Conservation (phyloP, 2,888 invertebrate species). For the Zaprionus bogoriensis region DNA sequence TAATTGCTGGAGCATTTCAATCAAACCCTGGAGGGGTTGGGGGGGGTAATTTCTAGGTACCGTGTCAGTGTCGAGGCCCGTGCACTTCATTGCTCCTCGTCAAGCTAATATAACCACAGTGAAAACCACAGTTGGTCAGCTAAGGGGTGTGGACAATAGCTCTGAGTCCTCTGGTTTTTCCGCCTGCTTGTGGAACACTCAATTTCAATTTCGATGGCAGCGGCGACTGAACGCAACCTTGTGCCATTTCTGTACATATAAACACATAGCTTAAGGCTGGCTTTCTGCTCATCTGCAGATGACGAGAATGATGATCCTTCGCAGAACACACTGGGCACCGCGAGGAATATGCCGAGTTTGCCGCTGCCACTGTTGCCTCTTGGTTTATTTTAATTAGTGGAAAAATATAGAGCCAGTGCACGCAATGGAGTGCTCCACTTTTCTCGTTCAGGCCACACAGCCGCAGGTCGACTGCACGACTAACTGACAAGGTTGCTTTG, state of each 20-base stretch:
- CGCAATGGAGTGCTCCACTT: constrained; percentile 70
- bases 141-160: constrained; percentile 13
- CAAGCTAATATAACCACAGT: constrained; percentile 30
- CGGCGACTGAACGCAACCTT: constrained; percentile 55
- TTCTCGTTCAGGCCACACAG: constrained; percentile 60
- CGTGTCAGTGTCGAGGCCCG: not conserved
- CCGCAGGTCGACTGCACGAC: constrained; percentile 58
- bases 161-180: not conserved
- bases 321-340: constrained; percentile 4
- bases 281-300: constrained; percentile 48
- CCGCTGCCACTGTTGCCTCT: constrained; percentile 65
- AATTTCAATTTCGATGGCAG: constrained; percentile 48
- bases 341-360: constrained; percentile 17
- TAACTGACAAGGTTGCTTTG: constrained; percentile 63
- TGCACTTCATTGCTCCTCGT: not conserved
- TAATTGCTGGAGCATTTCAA: constrained; percentile 29
- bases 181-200: constrained; percentile 14
- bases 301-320: constrained; percentile 35
- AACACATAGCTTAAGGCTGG: constrained; percentile 30
- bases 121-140: constrained; percentile 32
- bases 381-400: constrained; percentile 77
- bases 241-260: constrained; percentile 58
- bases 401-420: constrained; percentile 63
- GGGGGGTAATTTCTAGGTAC: not conserved
- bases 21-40: not conserved